These are phyloP conservation scores for Macrophya alboannulata DNA, from an alignment of 2,888 invertebrate genomes.

Conservation along the genomic window DNA sequence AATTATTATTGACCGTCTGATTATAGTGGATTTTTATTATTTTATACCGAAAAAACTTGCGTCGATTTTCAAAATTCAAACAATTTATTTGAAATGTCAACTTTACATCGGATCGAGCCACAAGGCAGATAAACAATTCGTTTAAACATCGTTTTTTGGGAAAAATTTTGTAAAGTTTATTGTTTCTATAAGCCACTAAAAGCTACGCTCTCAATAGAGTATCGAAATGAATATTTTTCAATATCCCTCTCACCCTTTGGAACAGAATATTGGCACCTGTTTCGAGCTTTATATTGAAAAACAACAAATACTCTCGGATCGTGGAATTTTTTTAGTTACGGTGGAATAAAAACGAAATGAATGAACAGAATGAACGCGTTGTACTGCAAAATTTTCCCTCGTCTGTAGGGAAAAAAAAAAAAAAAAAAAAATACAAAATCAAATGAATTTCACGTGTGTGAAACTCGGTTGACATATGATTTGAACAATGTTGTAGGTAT, in stretches of 20 bases:
- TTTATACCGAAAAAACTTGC: not conserved
- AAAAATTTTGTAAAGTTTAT: not conserved
- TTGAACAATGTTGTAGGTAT: not conserved
- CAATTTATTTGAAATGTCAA: too few species aligned
- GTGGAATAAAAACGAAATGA: too few species aligned
- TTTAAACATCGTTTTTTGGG: not conserved
- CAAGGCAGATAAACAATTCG: not conserved
- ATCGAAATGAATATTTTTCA: not conserved
- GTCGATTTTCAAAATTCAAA: not conserved
- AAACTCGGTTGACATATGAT: not conserved
- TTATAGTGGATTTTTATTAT: not conserved
- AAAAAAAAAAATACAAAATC: not conserved
- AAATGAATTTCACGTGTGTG: not conserved
- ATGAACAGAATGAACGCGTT: not conserved
- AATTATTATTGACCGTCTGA: constrained; percentile 10
- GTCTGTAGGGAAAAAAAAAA: not conserved
- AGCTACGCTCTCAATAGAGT: not conserved
- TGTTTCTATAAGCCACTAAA: not conserved
- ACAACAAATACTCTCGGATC: not conserved
- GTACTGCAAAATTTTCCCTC: not conserved
- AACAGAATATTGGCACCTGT: constrained; percentile 6
- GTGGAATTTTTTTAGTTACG: constrained; percentile 4
- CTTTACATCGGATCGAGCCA: not conserved
- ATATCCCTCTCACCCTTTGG: not conserved
- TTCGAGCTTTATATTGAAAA: not conserved